phyloP scores from a whole-genome alignment of 2,888 invertebrate species.

The Ecliptopera silaceata region DNA sequence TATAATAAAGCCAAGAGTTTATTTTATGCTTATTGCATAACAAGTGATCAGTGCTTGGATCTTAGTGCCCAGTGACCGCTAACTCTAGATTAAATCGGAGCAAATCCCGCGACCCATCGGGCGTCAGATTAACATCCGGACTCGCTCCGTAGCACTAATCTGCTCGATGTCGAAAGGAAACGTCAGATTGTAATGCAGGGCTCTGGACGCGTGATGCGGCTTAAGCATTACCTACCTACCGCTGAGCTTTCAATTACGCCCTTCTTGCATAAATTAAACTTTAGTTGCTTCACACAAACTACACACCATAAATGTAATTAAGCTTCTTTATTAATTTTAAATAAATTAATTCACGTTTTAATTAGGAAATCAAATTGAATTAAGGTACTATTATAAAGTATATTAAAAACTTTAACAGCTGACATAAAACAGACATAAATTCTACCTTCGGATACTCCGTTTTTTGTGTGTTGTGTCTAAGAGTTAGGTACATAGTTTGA shows the following conservation, averaged over 20 bases:
- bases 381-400: no score
- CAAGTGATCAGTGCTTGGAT: constrained; percentile 22
- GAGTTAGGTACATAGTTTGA: no score
- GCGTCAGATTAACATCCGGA: constrained; percentile 80
- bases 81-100: constrained; percentile 74
- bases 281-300: constrained; percentile 15
- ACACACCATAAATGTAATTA: not conserved
- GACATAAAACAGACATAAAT: no score
- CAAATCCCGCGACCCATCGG: constrained; percentile 75
- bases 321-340: not conserved
- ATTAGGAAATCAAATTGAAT: no score
- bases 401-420: no score
- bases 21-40: constrained; percentile 16
- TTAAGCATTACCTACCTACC: constrained; percentile 70
- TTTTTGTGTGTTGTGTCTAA: no score
- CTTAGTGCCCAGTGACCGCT: constrained; percentile 57
- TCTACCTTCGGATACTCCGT: no score
- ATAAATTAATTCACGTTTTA: no score
- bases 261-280: constrained; percentile 33
- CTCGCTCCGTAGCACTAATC: constrained; percentile 79
- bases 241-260: constrained; percentile 49
- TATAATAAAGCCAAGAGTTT: not conserved
- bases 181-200: constrained; percentile 81
- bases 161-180: constrained; percentile 83
- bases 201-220: constrained; percentile 68